A percentile compares a stretch with the other conserved stretches of the same genome.
Conservation (phyloP, 2,888 invertebrate species). For the Tipula helvola region DNA sequence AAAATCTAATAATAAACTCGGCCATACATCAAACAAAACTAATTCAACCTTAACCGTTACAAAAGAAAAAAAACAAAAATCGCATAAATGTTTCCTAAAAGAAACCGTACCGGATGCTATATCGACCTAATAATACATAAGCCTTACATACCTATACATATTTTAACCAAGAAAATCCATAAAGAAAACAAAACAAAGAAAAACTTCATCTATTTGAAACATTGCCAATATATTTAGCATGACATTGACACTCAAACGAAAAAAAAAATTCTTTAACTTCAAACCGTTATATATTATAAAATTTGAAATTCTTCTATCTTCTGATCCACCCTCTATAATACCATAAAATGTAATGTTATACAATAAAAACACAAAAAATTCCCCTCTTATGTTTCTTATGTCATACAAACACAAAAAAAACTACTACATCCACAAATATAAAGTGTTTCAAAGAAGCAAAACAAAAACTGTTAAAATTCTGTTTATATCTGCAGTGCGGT, state of each 20-base stretch:
- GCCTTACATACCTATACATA: background rate
- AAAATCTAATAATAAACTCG: background rate
- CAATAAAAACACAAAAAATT: background rate
- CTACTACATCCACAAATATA: background rate
- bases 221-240: background rate
- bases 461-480: constrained; percentile 6
- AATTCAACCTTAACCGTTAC: background rate
- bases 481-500: constrained; percentile 14
- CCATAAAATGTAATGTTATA: background rate
- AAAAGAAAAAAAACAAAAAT: background rate
- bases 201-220: background rate
- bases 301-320: background rate
- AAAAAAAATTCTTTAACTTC: background rate
- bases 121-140: background rate
- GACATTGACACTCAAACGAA: background rate
- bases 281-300: background rate
- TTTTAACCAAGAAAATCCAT: background rate
- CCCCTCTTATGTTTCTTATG: background rate
- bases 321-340: background rate
- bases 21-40: background rate
- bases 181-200: background rate
- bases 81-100: background rate
- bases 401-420: background rate
- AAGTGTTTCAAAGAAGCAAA: background rate
- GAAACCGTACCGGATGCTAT: background rate